Conservation (phyloP, 23 tunicate species). For the Trididemnum clinides region DNA sequence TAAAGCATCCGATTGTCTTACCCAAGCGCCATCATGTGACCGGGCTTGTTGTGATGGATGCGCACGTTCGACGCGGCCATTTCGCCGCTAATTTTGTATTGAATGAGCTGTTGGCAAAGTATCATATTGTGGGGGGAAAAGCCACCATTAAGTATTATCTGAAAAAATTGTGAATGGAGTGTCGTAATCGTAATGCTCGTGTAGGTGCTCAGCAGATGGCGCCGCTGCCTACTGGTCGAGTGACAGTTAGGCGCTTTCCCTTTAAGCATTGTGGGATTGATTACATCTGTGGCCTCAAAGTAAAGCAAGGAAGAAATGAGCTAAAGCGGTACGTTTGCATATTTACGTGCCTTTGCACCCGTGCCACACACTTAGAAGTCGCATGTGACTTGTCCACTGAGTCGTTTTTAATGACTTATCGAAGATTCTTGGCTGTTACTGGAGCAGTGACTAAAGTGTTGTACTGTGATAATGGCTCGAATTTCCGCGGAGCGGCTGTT, state of each 20-base stretch:
- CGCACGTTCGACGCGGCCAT: not conserved
- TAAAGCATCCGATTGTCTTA: not conserved
- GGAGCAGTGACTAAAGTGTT: not conserved
- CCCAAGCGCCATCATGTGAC: not conserved
- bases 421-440: not conserved
- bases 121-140: too few relatives aligned
- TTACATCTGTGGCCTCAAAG: slow-evolving; percentile 4
- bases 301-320: not conserved
- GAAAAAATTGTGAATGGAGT: too few relatives aligned
- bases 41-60: not conserved
- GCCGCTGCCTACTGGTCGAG: not conserved
- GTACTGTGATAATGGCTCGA: too few relatives aligned
- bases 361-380: too few relatives aligned
- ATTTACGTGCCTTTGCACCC: not conserved
- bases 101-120: not conserved
- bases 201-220: too few relatives aligned
- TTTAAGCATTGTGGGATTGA: slow-evolving; percentile 4
- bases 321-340: not conserved
- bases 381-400: not conserved
- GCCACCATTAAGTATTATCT: not conserved
- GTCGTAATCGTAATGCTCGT: too few relatives aligned
- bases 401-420: not conserved
- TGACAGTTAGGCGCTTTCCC: not conserved
- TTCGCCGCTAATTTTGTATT: not conserved
- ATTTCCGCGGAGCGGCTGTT: too few relatives aligned